Conservation (phyloP, 2,797 vertebrate genomes). For the Rhincodon typus region DNA sequence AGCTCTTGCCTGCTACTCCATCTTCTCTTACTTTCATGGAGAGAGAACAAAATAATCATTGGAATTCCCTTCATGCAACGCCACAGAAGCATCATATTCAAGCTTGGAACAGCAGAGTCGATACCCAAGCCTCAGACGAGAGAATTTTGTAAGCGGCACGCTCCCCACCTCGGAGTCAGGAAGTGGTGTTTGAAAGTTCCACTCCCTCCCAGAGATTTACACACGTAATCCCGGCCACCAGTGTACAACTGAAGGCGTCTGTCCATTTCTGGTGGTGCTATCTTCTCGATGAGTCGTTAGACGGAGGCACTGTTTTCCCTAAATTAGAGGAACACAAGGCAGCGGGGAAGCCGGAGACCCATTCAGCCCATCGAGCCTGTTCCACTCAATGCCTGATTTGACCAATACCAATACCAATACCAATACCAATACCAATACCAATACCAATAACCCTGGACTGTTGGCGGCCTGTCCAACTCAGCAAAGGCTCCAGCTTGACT, state of each 20-base stretch:
- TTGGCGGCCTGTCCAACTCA: too few species aligned
- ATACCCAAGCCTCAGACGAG: too few species aligned
- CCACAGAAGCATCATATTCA: neutral
- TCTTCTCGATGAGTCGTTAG: neutral
- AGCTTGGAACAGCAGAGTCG: too few species aligned
- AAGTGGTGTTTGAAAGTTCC: neutral
- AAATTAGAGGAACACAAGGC: too few species aligned
- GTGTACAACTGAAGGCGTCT: neutral
- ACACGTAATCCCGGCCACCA: neutral
- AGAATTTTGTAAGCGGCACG: neutral
- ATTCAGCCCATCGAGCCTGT: too few species aligned
- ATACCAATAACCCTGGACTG: too few species aligned
- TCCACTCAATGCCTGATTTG: too few species aligned
- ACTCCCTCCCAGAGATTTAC: neutral
- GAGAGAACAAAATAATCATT: too few species aligned
- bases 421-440: too few species aligned
- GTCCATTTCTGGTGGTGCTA: neutral
- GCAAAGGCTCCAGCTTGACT: too few species aligned
- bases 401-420: too few species aligned
- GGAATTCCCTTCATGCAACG: neutral
- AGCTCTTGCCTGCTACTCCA: neutral
- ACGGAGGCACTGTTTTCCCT: neutral
- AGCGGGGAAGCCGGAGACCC: too few species aligned
- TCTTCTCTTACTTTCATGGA: neutral
- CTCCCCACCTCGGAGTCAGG: neutral